Evolutionary conservation across 2,797 vertebrate genomes (phyloP).

Genomic region (Acanthurus leucopareius): DNA sequence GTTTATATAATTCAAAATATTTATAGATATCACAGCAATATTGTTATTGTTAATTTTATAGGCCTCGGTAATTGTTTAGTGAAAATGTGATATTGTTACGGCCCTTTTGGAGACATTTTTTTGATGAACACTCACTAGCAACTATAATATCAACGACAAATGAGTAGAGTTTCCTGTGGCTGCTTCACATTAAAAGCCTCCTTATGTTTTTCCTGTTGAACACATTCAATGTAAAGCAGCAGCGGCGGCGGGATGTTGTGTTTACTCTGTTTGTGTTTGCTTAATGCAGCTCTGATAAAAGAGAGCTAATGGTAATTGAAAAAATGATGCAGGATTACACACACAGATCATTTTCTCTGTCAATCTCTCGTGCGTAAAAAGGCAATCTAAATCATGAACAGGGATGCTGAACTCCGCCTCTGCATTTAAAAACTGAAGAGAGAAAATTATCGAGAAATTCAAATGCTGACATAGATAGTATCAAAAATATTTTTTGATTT

Average conservation of each 20-base stretch:
- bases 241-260: neutral
- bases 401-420: too few relatives aligned
- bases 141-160: neutral
- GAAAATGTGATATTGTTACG: too few relatives aligned
- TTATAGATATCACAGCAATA: too few relatives aligned
- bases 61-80: too few relatives aligned
- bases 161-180: neutral
- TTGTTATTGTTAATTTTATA: too few relatives aligned
- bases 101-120: neutral
- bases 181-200: conserved; percentile 1
- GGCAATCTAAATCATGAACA: neutral
- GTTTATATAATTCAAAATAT: too few relatives aligned
- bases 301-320: neutral
- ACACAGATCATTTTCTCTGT: conserved; percentile 7
- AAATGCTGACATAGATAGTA: neutral
- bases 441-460: too few relatives aligned
- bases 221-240: neutral
- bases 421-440: neutral
- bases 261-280: neutral
- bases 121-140: neutral
- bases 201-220: neutral
- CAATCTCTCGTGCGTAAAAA: conserved; percentile 1
- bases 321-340: conserved; percentile 9
- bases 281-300: neutral
- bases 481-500: neutral